These are phyloP conservation scores for Ochotona princeps DNA, from an alignment of 2,113 vertebrate species.

Conservation along the genomic window DNA sequence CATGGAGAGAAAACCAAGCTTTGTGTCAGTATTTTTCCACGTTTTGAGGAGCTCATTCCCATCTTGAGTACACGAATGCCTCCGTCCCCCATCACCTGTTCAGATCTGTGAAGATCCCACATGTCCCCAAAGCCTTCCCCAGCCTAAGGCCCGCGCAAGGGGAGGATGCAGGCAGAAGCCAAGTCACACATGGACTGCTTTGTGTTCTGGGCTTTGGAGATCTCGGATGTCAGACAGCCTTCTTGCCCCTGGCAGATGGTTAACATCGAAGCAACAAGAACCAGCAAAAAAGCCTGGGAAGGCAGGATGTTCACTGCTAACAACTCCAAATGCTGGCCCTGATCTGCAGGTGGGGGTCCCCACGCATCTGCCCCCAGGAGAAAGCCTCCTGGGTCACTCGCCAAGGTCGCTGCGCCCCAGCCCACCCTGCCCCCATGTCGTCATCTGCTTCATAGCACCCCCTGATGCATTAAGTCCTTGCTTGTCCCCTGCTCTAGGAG, in stretches of 20 bases:
- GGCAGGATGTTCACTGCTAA: too few relatives aligned
- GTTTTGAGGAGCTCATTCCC: neutral
- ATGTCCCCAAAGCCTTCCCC: slow-evolving; percentile 71
- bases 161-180: slow-evolving; percentile 42
- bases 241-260: slow-evolving; percentile 51
- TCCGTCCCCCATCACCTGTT: neutral
- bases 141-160: slow-evolving; percentile 66
- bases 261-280: slow-evolving; percentile 46
- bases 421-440: slow-evolving; percentile 46
- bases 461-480: slow-evolving; percentile 70
- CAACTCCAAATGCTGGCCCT: too few relatives aligned
- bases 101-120: slow-evolving; percentile 55
- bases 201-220: slow-evolving; percentile 63
- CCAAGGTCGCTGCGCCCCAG: slow-evolving; percentile 55
- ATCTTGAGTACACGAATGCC: slow-evolving; percentile 3
- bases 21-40: neutral
- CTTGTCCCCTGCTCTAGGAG: slow-evolving; percentile 10
- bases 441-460: slow-evolving; percentile 76
- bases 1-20: slow-evolving; percentile 34
- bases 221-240: slow-evolving; percentile 70
- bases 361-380: too few relatives aligned
- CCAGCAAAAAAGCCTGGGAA: neutral
- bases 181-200: slow-evolving; percentile 26
- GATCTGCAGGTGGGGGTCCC: too few relatives aligned
- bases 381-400: slow-evolving; percentile 37